A percentile compares a stretch with the other conserved stretches of the same genome.
Conservation (phyloP, 2,797 vertebrate genomes). For the Fistularia commersonii region DNA sequence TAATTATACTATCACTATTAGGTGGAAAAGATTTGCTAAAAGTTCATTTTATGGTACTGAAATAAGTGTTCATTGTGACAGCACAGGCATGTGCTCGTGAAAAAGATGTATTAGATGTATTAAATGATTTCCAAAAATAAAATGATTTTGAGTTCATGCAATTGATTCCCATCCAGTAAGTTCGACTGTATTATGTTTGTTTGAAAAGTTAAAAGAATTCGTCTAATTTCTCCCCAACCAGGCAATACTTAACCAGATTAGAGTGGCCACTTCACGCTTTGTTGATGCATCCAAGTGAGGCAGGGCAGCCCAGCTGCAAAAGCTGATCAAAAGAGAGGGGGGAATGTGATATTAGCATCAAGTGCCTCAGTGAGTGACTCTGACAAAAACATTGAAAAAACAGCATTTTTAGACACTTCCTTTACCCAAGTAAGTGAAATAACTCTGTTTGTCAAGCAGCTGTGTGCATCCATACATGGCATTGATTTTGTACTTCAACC, state of each 20-base stretch:
- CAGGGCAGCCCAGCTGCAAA: slow-evolving; percentile 78
- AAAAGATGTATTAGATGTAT: slow-evolving; percentile 40
- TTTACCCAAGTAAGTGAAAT: slow-evolving; percentile 76
- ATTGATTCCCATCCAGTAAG: slow-evolving; percentile 73
- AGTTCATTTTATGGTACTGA: slow-evolving; percentile 53
- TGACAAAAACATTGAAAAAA: slow-evolving; percentile 75
- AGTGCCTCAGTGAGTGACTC: slow-evolving; percentile 68
- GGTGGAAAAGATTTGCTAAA: slow-evolving; percentile 45
- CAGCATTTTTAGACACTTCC: slow-evolving; percentile 77
- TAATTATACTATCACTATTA: slow-evolving; percentile 24
- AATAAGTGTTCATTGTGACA: slow-evolving; percentile 55
- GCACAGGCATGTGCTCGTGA: slow-evolving; percentile 56
- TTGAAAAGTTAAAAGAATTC: slow-evolving; percentile 79
- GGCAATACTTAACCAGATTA: slow-evolving; percentile 74
- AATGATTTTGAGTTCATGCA: slow-evolving; percentile 65
- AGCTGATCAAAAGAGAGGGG: slow-evolving; percentile 75
- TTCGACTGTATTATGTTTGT: slow-evolving; percentile 75
- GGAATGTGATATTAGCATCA: slow-evolving; percentile 77
- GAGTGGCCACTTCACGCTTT: slow-evolving; percentile 78
- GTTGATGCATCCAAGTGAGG: slow-evolving; percentile 74
- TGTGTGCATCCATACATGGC: slow-evolving; percentile 76
- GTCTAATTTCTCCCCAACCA: slow-evolving; percentile 72
- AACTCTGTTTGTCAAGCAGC: slow-evolving; percentile 79
- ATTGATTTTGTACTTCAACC: slow-evolving; percentile 83
- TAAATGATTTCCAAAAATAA: slow-evolving; percentile 54